A percentile compares a stretch with the other conserved stretches of the same genome.
Evolutionary conservation across 2,888 invertebrate species (phyloP).

Genomic region (Hyppa rectilinea): DNA sequence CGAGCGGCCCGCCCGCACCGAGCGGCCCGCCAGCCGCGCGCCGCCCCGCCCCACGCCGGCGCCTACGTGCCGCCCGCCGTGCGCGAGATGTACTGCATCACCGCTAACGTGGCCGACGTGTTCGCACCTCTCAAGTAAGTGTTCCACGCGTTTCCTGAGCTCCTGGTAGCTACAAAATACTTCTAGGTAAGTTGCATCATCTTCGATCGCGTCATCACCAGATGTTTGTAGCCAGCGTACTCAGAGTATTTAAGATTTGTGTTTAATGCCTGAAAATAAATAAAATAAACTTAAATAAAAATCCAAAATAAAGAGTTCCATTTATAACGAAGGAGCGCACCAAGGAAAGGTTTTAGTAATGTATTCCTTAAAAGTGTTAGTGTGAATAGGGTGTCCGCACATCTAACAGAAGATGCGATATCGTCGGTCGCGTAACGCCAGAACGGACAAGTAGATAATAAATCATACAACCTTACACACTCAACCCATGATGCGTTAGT

Average conservation of each 20-base stretch:
- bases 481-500: too few relatives aligned
- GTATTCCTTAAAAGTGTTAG: too few relatives aligned
- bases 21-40: constrained; percentile 21
- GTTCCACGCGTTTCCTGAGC: not conserved
- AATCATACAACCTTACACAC: too few relatives aligned
- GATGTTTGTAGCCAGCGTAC: too few relatives aligned
- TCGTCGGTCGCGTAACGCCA: too few relatives aligned
- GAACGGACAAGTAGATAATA: too few relatives aligned
- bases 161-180: not conserved
- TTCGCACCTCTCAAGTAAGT: constrained; percentile 90
- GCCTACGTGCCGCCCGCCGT: constrained; percentile 89
- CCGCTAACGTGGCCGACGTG: constrained; percentile 92
- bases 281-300: too few relatives aligned
- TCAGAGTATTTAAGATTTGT: too few relatives aligned
- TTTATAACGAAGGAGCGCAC: not conserved
- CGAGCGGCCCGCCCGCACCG: constrained; percentile 53
- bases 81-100: constrained; percentile 93
- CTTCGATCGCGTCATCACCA: too few relatives aligned
- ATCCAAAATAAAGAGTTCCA: not conserved
- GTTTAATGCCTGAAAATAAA: too few relatives aligned
- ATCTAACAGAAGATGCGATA: too few relatives aligned
- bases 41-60: constrained; percentile 71
- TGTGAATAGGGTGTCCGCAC: too few relatives aligned
- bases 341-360: not conserved
- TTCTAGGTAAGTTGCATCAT: not conserved